Evolutionary conservation across 2,888 invertebrate species (phyloP).

Genomic region (Drosophila demipolita): DNA sequence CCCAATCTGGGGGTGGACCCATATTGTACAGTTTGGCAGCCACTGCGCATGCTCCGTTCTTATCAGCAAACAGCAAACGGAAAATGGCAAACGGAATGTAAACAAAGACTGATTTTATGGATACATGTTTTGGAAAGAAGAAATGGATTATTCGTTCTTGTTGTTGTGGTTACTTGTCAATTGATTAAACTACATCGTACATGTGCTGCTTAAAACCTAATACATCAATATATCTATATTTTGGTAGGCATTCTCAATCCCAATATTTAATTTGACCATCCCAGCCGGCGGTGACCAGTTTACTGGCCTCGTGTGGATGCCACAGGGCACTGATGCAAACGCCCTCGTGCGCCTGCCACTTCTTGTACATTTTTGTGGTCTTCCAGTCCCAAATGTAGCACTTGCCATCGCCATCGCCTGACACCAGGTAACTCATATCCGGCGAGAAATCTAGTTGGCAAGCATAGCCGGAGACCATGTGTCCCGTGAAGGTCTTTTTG

Average conservation of each 20-base stretch:
- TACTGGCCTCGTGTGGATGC: conserved; percentile 99
- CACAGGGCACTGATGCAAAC: conserved; percentile 97
- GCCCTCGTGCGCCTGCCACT: conserved; percentile 99
- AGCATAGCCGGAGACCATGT: conserved; percentile 99
- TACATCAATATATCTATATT: conserved; percentile 1
- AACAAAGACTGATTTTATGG: conserved; percentile 33
- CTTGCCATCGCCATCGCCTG: conserved; percentile 99
- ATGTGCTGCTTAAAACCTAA: conserved; percentile 40
- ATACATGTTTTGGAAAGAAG: conserved; percentile 5
- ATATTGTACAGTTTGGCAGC: conserved; percentile 54
- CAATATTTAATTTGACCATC: conserved; percentile 99
- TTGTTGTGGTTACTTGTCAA: conserved; percentile 26
- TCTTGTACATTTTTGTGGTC: conserved; percentile 98
- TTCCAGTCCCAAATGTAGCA: conserved; percentile 99
- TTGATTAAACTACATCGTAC: conserved; percentile 42
- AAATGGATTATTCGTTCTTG: conserved; percentile 2
- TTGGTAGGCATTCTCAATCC: conserved; percentile 89
- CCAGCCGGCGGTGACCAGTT: conserved; percentile 99
- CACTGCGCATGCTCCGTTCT: conserved; percentile 71
- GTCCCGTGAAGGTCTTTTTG: conserved; percentile 98
- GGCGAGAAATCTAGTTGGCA: conserved; percentile 99
- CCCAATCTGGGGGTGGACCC: conserved; percentile 44
- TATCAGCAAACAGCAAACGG: conserved; percentile 54
- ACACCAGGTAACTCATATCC: conserved; percentile 99
- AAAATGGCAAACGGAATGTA: conserved; percentile 43